Evolutionary conservation across 2,113 vertebrate genomes (phyloP).

Genomic region (Leptosomus discolor): DNA sequence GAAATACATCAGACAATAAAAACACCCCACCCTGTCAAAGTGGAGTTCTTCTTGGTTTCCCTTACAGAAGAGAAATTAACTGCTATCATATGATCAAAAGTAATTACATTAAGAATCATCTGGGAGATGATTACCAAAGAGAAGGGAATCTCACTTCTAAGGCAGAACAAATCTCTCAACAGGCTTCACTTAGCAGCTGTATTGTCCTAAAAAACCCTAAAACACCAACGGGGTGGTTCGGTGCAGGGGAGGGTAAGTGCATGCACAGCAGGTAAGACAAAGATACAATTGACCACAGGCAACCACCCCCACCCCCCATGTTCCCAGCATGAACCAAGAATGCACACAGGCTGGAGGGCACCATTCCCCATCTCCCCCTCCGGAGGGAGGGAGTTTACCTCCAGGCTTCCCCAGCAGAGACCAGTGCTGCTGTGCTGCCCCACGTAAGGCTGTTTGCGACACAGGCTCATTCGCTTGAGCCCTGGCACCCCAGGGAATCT

Average conservation of each 20-base stretch:
- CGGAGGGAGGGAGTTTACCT: not conserved
- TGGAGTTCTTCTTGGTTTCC: not conserved
- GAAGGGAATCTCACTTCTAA: not conserved
- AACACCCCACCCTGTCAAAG: not conserved
- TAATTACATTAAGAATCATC: not conserved
- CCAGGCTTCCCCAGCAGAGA: not conserved
- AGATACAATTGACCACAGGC: not conserved
- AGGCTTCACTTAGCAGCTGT: not conserved
- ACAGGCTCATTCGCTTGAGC: not conserved
- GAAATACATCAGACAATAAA: not conserved
- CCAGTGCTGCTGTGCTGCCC: not conserved
- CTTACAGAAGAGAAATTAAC: not conserved
- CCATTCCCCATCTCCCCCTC: not conserved
- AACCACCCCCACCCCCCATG: not conserved
- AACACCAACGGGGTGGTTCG: not conserved
- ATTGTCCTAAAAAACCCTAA: not conserved
- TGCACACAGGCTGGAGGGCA: not conserved
- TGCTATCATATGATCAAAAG: not conserved
- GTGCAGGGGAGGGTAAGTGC: fast-evolving
- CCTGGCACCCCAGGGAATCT: not conserved
- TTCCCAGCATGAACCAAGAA: not conserved
- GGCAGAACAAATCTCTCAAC: not conserved
- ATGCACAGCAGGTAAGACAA: not conserved
- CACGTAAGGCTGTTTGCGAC: not conserved
- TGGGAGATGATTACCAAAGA: not conserved